phyloP scores from a whole-genome alignment of 2,888 invertebrate genomes.

The Lacanobia oleracea region DNA sequence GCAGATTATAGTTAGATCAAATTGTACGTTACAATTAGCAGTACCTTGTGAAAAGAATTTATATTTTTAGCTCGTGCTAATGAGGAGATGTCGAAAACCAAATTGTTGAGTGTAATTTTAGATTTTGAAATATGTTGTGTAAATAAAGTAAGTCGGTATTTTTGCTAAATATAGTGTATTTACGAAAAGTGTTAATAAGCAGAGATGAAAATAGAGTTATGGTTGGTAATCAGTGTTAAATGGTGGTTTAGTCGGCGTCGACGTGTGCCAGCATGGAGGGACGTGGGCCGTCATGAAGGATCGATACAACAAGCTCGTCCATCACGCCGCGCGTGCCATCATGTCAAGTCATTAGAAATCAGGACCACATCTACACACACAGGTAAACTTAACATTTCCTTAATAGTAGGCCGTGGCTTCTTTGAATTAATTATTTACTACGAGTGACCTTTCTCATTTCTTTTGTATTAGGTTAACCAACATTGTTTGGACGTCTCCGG shows the following conservation, averaged over 20 bases:
- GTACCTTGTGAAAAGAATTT: constrained; percentile 15
- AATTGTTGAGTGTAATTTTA: constrained; percentile 42
- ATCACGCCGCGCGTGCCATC: constrained; percentile 19
- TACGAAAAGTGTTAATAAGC: constrained; percentile 8
- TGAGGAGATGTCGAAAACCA: constrained; percentile 33
- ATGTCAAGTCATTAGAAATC: constrained; percentile 24
- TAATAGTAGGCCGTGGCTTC: constrained; percentile 10
- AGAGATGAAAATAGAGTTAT: constrained; percentile 1
- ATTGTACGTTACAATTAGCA: constrained; percentile 29
- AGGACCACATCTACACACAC: constrained; percentile 22
- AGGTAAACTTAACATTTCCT: constrained; percentile 30
- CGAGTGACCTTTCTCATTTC: constrained; percentile 7
- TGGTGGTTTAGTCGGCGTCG: background rate
- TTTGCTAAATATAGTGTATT: constrained; percentile 5
- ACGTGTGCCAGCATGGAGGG: constrained; percentile 3
- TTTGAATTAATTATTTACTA: constrained; percentile 23
- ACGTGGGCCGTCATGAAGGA: constrained; percentile 27
- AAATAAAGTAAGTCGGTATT: constrained; percentile 13
- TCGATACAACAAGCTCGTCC: constrained; percentile 44
- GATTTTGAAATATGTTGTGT: constrained; percentile 32
- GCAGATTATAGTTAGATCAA: constrained; percentile 15
- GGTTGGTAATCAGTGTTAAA: constrained; percentile 17
- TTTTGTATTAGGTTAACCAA: background rate
- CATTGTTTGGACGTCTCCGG: background rate
- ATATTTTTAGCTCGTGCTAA: constrained; percentile 47